Conservation (phyloP, 2,113 vertebrate genomes). For the Cyphomyrus plagiostoma region DNA sequence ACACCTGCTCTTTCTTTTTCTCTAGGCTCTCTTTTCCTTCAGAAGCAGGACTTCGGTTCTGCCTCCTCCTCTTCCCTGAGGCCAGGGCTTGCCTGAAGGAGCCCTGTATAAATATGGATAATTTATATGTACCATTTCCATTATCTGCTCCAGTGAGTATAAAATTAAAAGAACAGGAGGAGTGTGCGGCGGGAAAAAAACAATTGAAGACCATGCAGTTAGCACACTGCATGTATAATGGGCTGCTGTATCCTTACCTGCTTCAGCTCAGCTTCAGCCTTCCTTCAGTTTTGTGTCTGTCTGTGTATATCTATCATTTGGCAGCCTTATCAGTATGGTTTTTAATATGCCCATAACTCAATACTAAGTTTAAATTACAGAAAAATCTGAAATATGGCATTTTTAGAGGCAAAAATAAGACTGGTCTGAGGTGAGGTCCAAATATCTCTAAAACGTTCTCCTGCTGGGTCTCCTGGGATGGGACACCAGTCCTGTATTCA, state of each 20-base stretch:
- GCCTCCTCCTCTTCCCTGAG: not conserved
- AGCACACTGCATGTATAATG: not conserved
- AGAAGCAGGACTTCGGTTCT: not conserved
- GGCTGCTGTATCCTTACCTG: not conserved
- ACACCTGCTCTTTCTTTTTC: not conserved
- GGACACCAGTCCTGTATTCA: not conserved
- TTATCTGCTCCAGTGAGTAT: conserved; percentile 41
- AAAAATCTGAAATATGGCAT: not conserved
- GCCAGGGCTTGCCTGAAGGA: conserved; percentile 13
- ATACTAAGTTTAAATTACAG: not conserved
- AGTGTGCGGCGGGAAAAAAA: not conserved
- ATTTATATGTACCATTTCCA: conserved; percentile 36
- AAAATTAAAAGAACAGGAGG: conserved; percentile 33
- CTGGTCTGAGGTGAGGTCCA: not conserved
- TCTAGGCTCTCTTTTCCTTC: not conserved
- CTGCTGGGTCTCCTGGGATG: not conserved
- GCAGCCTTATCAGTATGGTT: not conserved
- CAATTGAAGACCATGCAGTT: not conserved
- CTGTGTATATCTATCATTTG: not conserved
- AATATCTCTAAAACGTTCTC: not conserved
- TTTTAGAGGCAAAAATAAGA: not conserved
- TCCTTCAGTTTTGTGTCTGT: not conserved
- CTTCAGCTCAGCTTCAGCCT: not conserved
- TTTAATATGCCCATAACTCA: not conserved
- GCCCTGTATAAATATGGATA: conserved; percentile 31